Conservation (phyloP, 1,140 invertebrate species). For the Zaprionus ornatus region DNA sequence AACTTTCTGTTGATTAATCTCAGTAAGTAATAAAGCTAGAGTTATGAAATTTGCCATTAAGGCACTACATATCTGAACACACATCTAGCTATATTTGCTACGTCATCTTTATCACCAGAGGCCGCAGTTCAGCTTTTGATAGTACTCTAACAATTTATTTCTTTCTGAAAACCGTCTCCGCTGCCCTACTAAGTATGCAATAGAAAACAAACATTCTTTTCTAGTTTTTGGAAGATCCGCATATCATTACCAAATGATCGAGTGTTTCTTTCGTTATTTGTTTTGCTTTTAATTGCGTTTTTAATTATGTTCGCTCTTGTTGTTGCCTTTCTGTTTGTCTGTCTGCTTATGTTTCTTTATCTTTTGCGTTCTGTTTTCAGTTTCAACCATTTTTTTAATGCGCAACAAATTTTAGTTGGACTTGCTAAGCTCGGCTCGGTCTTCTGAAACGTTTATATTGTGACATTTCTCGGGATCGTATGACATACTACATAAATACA, state of each 20-base stretch:
- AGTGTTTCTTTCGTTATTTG: slow-evolving; percentile 22
- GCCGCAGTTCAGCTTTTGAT: too few species aligned
- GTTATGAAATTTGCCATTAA: neutral
- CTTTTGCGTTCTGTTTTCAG: slow-evolving; percentile 8
- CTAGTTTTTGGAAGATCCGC: neutral
- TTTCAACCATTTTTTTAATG: slow-evolving; percentile 10
- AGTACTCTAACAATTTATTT: too few species aligned
- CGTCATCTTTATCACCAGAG: neutral
- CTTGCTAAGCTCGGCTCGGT: slow-evolving; percentile 1
- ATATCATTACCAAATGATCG: slow-evolving; percentile 30
- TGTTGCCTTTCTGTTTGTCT: slow-evolving; percentile 23
- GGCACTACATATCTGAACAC: neutral
- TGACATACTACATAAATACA: neutral
- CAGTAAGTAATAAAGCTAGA: neutral
- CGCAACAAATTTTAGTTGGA: slow-evolving; percentile 9
- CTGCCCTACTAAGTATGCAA: slow-evolving; percentile 47
- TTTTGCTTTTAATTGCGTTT: slow-evolving; percentile 42
- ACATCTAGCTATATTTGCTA: neutral
- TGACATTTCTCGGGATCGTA: neutral
- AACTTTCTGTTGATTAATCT: neutral
- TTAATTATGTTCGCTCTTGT: neutral
- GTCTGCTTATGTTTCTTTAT: slow-evolving; percentile 32
- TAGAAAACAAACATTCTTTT: slow-evolving; percentile 7
- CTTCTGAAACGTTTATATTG: neutral
- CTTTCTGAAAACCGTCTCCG: neutral